Evolutionary conservation across 2,888 invertebrate genomes (phyloP).

Genomic region (Eilema depressum): DNA sequence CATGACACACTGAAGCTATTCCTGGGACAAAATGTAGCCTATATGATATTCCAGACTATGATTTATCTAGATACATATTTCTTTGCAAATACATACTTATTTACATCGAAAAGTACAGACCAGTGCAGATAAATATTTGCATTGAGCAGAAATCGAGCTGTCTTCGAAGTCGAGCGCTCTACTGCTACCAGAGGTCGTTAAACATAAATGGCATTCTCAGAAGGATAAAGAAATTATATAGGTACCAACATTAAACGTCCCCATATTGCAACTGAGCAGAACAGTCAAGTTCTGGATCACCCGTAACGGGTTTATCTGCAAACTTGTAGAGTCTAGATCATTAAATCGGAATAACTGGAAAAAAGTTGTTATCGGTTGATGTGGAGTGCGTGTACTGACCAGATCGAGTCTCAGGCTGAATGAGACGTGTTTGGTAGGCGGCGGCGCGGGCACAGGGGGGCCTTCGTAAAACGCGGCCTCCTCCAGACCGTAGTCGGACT

Average conservation of each 20-base stretch:
- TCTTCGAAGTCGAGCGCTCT: too few relatives aligned
- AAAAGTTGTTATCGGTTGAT: slow-evolving; percentile 32
- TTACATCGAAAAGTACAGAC: too few relatives aligned
- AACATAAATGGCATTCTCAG: slow-evolving; percentile 29
- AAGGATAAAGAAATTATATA: slow-evolving; percentile 18
- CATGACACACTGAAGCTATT: not conserved
- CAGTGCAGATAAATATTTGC: too few relatives aligned
- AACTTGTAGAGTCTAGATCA: slow-evolving; percentile 41
- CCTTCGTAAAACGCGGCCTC: slow-evolving; percentile 91
- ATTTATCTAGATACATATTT: not conserved
- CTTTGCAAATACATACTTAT: too few relatives aligned
- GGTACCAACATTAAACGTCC: not conserved
- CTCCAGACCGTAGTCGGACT: slow-evolving; percentile 89
- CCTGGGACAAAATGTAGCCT: not conserved
- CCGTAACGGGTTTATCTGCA: slow-evolving; percentile 43
- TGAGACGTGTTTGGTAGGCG: slow-evolving; percentile 82
- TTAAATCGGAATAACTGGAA: slow-evolving; percentile 39
- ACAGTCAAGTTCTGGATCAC: slow-evolving; percentile 32
- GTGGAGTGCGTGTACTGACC: slow-evolving; percentile 61
- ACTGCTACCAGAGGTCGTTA: not conserved
- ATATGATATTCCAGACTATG: not conserved
- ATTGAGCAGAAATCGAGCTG: too few relatives aligned
- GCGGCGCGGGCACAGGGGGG: slow-evolving; percentile 77
- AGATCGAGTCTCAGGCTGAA: slow-evolving; percentile 81
- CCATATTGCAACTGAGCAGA: slow-evolving; percentile 12